Conservation (phyloP, 2,113 vertebrate species). For the Oncorhynchus masou region DNA sequence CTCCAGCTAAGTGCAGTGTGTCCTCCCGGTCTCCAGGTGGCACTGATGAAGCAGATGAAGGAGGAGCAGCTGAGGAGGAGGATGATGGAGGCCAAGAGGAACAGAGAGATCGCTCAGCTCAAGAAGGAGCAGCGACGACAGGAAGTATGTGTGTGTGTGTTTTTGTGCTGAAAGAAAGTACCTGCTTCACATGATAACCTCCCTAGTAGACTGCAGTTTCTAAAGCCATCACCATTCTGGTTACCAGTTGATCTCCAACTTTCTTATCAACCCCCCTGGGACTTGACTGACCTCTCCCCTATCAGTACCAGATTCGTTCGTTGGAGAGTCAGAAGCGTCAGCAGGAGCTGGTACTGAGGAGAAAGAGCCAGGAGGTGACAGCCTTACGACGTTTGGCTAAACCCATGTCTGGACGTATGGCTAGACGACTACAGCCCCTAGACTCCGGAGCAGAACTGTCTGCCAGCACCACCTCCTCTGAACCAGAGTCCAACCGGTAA, state of each 20-base stretch:
- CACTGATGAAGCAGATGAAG: constrained; percentile 96
- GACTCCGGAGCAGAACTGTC: constrained; percentile 89
- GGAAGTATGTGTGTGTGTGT: constrained; percentile 55
- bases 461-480: constrained; percentile 81
- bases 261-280: too few species aligned
- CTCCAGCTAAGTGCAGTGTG: not conserved
- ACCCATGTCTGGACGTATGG: constrained; percentile 85
- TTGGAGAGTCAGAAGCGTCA: constrained; percentile 96
- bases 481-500: constrained; percentile 79
- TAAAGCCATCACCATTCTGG: too few species aligned
- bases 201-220: too few species aligned
- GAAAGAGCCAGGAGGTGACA: constrained; percentile 94
- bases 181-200: too few species aligned
- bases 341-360: constrained; percentile 90
- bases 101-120: constrained; percentile 91
- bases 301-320: constrained; percentile 91
- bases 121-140: constrained; percentile 95
- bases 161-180: too few species aligned
- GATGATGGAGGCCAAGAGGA: constrained; percentile 90
- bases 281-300: not conserved
- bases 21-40: constrained; percentile 73
- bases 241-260: too few species aligned
- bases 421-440: constrained; percentile 65
- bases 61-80: constrained; percentile 93
- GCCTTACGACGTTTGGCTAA: constrained; percentile 90